Percentiles rank a stretch among this genome's conserved stretches.
Conservation (phyloP, 1,140 invertebrate genomes). For the Drosophila bocqueti region DNA sequence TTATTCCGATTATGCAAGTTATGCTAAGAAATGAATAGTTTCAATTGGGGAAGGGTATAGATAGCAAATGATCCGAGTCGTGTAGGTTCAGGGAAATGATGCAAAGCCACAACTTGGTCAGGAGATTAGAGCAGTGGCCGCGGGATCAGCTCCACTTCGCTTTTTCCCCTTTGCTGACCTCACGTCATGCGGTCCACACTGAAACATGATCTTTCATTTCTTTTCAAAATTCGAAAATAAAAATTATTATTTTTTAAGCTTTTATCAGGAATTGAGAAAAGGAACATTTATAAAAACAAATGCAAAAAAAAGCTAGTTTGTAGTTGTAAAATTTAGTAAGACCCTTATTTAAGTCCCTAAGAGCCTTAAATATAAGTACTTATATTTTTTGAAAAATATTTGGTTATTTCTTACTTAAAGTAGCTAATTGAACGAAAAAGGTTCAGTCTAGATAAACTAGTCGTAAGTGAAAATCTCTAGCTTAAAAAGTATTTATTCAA, state of each 20-base stretch:
- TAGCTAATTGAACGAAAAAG: too few relatives aligned
- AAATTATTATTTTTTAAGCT: background rate
- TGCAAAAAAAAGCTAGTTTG: too few relatives aligned
- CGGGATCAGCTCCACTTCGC: constrained; percentile 19
- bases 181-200: constrained; percentile 47
- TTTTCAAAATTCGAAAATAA: background rate
- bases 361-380: too few relatives aligned
- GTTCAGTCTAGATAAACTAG: too few relatives aligned
- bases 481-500: too few relatives aligned
- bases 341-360: too few relatives aligned
- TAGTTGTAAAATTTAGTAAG: too few relatives aligned
- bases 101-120: constrained; percentile 79
- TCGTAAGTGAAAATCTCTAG: too few relatives aligned
- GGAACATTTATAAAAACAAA: too few relatives aligned
- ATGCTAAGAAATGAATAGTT: background rate
- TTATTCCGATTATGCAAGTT: too few relatives aligned
- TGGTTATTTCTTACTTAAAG: too few relatives aligned
- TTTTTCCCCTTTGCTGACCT: constrained; percentile 54
- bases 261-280: background rate
- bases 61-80: constrained; percentile 46
- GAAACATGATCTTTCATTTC: background rate
- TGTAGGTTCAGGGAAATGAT: constrained; percentile 59
- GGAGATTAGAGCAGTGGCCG: constrained; percentile 70
- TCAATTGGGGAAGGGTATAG: constrained; percentile 3
- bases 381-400: too few relatives aligned